Evolutionary conservation across 1,140 invertebrate species (phyloP).

Genomic region (Polyergus mexicanus): DNA sequence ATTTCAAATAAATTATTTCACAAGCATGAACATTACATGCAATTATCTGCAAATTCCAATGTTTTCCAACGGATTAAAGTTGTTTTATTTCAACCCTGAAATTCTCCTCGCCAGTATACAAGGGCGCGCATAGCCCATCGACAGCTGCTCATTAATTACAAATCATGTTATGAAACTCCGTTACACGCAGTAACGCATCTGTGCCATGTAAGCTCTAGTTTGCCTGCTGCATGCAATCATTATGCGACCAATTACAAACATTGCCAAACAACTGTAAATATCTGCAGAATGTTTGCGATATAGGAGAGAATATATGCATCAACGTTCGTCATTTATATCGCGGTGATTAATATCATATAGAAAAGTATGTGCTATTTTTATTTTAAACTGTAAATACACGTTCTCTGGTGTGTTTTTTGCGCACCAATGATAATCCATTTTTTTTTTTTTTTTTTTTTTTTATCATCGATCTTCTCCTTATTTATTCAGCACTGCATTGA

Average conservation of each 20-base stretch:
- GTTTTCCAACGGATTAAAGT: slow-evolving; percentile 28
- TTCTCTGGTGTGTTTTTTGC: neutral
- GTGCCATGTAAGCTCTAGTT: neutral
- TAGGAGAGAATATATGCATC: neutral
- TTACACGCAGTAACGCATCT: neutral
- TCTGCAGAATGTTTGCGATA: neutral
- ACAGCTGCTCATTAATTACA: slow-evolving; percentile 49
- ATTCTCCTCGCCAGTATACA: neutral
- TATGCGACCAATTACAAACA: slow-evolving; percentile 15
- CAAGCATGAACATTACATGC: neutral
- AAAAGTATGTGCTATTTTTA: neutral
- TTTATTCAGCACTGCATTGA: neutral
- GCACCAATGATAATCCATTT: neutral
- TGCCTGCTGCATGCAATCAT: neutral
- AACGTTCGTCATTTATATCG: neutral
- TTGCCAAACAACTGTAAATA: neutral
- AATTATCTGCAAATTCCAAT: neutral
- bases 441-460: neutral
- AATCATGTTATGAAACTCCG: slow-evolving; percentile 63
- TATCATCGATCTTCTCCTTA: neutral
- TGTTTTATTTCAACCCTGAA: neutral
- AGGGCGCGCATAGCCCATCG: neutral
- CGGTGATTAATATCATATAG: neutral
- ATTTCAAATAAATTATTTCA: neutral
- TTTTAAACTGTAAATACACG: neutral